Evolutionary conservation across 2,113 vertebrate genomes (phyloP), one percentile per base, ranked within the genome.

Genomic region (Syrmaticus mikado): DNA sequence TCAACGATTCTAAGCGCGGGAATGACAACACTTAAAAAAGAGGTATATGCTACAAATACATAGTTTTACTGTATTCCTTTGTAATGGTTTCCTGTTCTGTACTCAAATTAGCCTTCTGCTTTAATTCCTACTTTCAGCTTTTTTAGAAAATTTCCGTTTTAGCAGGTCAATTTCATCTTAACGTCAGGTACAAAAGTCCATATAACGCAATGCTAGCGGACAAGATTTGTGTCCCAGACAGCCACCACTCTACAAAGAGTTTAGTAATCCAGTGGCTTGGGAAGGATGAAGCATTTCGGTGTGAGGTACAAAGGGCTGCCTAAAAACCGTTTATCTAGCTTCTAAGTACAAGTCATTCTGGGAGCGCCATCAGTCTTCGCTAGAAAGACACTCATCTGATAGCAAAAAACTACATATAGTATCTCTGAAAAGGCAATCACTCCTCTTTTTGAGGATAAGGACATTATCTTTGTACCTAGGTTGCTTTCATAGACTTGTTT

Each of bases 401-500:
- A 60, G n/a, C 41, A 91, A 95, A 87, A 85, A 12, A 0, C 24
- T 25, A 25, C 32, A 80, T 32, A 16, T 41, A 46, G 40, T 53
- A 36, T 40, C 28, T 80, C 45, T 77, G 75, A 50, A 89, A 91
- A 71, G 32, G 12, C 62, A 67, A 83, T 58, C 14, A 10, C 53
- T 82, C 55, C 45, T 34, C 85, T 58, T 82, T 15, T 30, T 27
- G 43, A 57, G 45, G 32, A 32, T 68, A 82, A 92, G 71, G 24
- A 17, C 11, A 68, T 43, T 87, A 85, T 36, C 43, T 76, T 85
- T 80, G 71, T 53, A 80, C 30, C 40, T 58, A 76, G 82, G 85
- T 3, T 87, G 40, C 67, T 85, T 80, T 41, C 1, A 3, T 82
- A 85, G 82, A 94, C 70, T 73, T 87, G n/a, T 90, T 95, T 92